phyloP scores from a whole-genome alignment of 1,140 invertebrate genomes.

The Amyelois transitella region DNA sequence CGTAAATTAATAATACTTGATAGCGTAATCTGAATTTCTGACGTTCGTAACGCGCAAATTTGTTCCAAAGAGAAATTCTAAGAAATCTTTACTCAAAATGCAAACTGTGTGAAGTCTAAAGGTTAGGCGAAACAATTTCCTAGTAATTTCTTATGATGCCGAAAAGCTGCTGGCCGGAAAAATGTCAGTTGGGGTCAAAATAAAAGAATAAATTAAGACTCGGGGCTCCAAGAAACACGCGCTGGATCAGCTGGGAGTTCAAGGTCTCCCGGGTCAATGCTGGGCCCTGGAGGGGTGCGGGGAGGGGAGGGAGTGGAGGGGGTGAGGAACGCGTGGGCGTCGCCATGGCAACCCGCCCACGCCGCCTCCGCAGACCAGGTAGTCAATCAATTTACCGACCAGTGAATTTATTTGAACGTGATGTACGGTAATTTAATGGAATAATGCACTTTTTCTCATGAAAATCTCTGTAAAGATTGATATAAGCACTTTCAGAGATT shows the following conservation, averaged over 20 bases:
- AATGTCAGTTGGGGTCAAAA: slow-evolving; percentile 5
- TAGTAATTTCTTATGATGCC: background rate
- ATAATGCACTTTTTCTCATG: background rate
- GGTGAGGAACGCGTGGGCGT: slow-evolving; percentile 44
- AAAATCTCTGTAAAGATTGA: no score
- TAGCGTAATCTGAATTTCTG: no score
- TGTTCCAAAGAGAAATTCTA: no score
- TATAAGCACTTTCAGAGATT: no score
- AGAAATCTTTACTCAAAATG: no score
- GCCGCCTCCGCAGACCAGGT: slow-evolving; percentile 55
- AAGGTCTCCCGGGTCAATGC: slow-evolving; percentile 63
- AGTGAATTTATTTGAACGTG: slow-evolving; percentile 18
- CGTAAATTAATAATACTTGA: no score
- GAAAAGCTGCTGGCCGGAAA: background rate
- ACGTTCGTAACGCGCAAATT: no score
- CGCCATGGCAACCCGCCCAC: slow-evolving; percentile 62
- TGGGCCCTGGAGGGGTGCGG: slow-evolving; percentile 19
- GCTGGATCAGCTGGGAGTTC: slow-evolving; percentile 56
- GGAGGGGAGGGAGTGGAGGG: slow-evolving; percentile 10
- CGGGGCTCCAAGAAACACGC: slow-evolving; percentile 25
- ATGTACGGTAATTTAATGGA: background rate
- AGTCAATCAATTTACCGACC: slow-evolving; percentile 59
- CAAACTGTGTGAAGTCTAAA: background rate
- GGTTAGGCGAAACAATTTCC: background rate
- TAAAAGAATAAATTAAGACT: slow-evolving; percentile 10